These are phyloP conservation scores for Perognathus longimembris DNA, from an alignment of 2,113 vertebrate species.

Conservation along the genomic window DNA sequence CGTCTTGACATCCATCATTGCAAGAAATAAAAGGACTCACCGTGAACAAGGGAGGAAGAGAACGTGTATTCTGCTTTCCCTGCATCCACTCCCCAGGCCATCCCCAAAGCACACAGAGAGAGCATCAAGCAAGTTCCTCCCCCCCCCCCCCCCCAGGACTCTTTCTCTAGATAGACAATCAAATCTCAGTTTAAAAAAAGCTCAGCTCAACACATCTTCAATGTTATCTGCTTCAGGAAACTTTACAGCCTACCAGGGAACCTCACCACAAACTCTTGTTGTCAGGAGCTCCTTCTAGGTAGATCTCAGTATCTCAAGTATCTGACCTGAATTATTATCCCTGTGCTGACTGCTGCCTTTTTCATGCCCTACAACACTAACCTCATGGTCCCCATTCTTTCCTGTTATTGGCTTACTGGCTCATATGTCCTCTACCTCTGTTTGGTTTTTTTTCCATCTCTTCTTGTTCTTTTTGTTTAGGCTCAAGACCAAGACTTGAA, in stretches of 20 bases:
- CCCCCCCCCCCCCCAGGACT: background rate
- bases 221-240: background rate
- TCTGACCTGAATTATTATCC: background rate
- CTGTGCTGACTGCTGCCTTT: too few species aligned
- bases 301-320: too few species aligned
- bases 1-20: too few species aligned
- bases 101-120: background rate
- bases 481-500: too few species aligned
- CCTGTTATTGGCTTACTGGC: too few species aligned
- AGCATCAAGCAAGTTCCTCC: background rate
- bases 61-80: background rate
- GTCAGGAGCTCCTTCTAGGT: too few species aligned
- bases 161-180: background rate
- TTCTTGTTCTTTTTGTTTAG: too few species aligned
- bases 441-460: background rate
- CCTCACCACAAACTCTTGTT: background rate
- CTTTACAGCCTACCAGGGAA: background rate
- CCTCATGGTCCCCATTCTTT: background rate
- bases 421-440: background rate
- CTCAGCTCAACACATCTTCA: background rate
- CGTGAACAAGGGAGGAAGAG: background rate
- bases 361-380: background rate
- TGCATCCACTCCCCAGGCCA: background rate
- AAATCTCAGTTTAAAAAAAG: background rate
- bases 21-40: background rate